Evolutionary conservation across 1,140 invertebrate species (phyloP), one percentile per base, ranked within the genome.

Genomic region (Wiebesia pumilae): DNA sequence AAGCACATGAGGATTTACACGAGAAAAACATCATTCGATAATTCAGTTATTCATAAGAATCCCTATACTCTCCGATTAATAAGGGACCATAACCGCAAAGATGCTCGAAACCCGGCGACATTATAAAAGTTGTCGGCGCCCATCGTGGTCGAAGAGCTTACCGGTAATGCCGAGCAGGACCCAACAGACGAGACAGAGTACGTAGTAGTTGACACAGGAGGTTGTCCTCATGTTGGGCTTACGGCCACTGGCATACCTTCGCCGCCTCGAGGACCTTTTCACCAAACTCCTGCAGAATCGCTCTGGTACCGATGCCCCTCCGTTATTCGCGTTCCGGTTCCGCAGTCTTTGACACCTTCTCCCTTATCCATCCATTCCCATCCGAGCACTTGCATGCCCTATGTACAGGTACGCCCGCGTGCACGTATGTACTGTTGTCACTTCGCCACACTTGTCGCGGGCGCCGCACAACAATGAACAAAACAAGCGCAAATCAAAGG

Each of bases 101-200:
- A 30, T 6, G 62, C 3, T 27, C 27, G 62, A 14, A 33, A 6
- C 2, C 27, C 54, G 27, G 27, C 24, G 86, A n/a, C 40, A 27
- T 19, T 35, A 6, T 47, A 65, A 35, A 79, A 30, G n/a, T 27
- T 14, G 27, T 65, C 62, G 62, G 62, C 51, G 47, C 33, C 30
- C 62, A 38, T 3, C 43, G 33, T 24, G 35, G 69, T 1, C 2
- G 33, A n/a, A n/a, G 24, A 71, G 81, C 93, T 93, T 93, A 94
- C 93, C 93, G 89, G 92, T 93, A 88, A 94, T 93, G 86, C 93
- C 93, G 86, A 94, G 90, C 78, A 94, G 90, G 84, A 93, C 91
- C 93, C 93, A 94, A 90, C 92, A 94, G 87, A 94, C 92, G 90
- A 94, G 93, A 90, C 92, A 93, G 88, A 94, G 91, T 87, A 94